phyloP scores from a whole-genome alignment of 1,140 invertebrate species.

The Thalassaphorura encarpata region DNA sequence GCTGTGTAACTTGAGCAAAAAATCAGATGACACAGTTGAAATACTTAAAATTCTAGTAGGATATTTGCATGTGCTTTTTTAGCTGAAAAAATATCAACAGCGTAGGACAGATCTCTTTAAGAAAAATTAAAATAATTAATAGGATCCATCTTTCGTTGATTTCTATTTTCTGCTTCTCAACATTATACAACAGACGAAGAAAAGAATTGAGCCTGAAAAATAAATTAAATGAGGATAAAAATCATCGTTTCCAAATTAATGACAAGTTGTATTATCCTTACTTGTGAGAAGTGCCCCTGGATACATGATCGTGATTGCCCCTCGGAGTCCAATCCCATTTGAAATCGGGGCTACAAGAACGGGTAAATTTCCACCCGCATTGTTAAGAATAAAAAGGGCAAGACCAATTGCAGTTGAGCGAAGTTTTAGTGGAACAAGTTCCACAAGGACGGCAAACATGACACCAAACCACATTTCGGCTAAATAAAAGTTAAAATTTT shows the following conservation, averaged over 20 bases:
- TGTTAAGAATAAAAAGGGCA: constrained; percentile 84
- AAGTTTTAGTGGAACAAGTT: constrained; percentile 68
- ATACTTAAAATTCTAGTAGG: no score
- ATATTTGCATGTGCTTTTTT: no score
- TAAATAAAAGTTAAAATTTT: constrained; percentile 36
- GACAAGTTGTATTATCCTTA: constrained; percentile 43
- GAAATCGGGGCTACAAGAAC: constrained; percentile 75
- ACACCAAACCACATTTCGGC: constrained; percentile 91
- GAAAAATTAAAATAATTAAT: no score
- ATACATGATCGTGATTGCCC: constrained; percentile 74
- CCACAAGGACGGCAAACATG: constrained; percentile 75
- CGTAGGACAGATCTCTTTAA: no score
- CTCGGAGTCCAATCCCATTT: constrained; percentile 64
- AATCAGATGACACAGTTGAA: no score
- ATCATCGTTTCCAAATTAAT: not conserved
- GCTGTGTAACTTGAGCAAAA: no score
- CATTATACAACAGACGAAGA: constrained; percentile 19
- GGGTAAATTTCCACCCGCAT: constrained; percentile 81
- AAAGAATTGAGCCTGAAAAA: constrained; percentile 21
- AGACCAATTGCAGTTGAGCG: constrained; percentile 72
- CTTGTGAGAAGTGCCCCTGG: constrained; percentile 73
- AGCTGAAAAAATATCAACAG: no score
- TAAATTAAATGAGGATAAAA: not conserved
- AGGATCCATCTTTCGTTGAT: no score
- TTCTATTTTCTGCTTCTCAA: constrained; percentile 9